Percentiles rank a stretch among this genome's conserved stretches.
phyloP scores from a whole-genome alignment of 2,797 vertebrate species.

The Squalus acanthias region DNA sequence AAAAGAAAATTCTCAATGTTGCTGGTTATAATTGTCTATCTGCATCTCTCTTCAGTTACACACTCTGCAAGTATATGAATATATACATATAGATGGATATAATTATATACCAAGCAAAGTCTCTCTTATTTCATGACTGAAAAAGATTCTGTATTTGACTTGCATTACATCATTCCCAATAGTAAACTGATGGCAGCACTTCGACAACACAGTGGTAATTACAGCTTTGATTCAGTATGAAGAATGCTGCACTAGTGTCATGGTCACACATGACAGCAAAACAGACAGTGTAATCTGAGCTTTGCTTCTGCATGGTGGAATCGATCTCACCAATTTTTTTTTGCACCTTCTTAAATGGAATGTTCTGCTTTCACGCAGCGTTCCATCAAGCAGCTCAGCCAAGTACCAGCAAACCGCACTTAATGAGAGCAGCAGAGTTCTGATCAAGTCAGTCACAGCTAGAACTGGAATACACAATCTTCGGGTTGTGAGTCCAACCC shows the following conservation, averaged over 20 bases:
- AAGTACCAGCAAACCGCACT: not conserved
- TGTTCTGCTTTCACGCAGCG: not conserved
- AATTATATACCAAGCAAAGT: not conserved
- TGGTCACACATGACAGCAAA: not conserved
- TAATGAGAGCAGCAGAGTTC: not conserved
- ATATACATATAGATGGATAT: not conserved
- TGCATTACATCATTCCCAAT: not conserved
- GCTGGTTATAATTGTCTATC: not conserved
- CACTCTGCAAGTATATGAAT: not conserved
- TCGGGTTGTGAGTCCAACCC: not conserved
- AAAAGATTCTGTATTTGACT: not conserved
- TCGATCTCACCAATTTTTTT: not conserved
- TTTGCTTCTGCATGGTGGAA: not conserved
- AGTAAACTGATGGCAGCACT: not conserved
- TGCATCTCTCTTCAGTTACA: constrained; percentile 6
- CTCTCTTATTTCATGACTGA: not conserved
- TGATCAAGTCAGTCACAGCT: not conserved
- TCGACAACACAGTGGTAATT: not conserved
- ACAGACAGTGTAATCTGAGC: not conserved
- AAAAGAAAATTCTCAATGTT: not conserved
- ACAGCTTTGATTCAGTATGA: not conserved
- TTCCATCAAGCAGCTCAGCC: not conserved
- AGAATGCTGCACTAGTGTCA: too few species aligned
- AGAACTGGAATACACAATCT: not conserved
- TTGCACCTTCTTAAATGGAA: not conserved